Conservation (phyloP, 2,797 vertebrate genomes). For the Decapterus maruadsi region DNA sequence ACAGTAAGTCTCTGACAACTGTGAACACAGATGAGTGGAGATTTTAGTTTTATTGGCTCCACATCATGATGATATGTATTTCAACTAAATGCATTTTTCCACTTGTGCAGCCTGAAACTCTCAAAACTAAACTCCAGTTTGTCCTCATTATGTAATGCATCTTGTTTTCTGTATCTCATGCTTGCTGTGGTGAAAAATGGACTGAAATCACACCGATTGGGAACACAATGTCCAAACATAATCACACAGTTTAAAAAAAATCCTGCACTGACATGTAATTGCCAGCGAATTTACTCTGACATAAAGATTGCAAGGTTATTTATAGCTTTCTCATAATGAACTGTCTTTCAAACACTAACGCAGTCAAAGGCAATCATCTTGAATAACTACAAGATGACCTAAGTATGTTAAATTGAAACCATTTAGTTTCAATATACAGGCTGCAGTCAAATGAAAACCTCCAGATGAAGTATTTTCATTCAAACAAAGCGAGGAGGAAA, state of each 20-base stretch:
- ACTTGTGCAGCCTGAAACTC: not conserved
- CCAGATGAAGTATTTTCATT: not conserved
- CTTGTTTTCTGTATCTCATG: not conserved
- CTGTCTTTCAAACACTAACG: not conserved
- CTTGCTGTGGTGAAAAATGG: not conserved
- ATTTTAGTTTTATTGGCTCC: not conserved
- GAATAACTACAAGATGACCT: not conserved
- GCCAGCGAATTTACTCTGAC: not conserved
- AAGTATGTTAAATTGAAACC: not conserved
- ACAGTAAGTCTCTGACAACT: not conserved
- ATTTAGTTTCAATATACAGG: not conserved
- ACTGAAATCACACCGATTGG: not conserved
- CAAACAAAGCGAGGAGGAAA: not conserved
- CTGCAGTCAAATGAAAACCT: not conserved
- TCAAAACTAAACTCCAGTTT: not conserved
- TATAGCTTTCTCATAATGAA: not conserved
- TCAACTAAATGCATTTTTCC: not conserved
- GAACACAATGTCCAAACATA: not conserved
- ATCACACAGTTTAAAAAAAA: too few species aligned
- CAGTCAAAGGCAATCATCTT: not conserved
- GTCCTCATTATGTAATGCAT: not conserved
- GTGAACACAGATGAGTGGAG: not conserved
- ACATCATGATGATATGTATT: not conserved
- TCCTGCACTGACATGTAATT: not conserved
- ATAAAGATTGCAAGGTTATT: not conserved